These are phyloP conservation scores for Erpobdella octoculata DNA, from an alignment of 2,888 invertebrate genomes.

Conservation along the genomic window DNA sequence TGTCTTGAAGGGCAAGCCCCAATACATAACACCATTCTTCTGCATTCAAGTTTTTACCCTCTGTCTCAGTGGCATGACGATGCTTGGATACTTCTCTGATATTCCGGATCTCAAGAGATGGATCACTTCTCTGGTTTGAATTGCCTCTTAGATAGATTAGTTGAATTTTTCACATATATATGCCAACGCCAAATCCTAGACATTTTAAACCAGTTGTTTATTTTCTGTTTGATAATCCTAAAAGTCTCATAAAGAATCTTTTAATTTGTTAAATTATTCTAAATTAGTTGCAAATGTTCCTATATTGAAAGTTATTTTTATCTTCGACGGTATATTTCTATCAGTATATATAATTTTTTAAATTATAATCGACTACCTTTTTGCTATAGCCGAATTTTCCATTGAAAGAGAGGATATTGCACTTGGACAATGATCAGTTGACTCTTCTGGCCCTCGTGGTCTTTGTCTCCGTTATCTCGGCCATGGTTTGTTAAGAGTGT, in stretches of 20 bases:
- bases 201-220: too few species aligned
- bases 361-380: neutral
- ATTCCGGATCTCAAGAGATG: conserved; percentile 49
- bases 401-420: conserved; percentile 42
- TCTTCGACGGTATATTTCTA: neutral
- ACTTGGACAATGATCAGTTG: conserved; percentile 47
- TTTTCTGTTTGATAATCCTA: neutral
- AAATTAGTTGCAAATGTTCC: neutral
- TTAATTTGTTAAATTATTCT: neutral
- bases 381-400: conserved; percentile 40
- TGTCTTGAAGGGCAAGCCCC: conserved; percentile 60
- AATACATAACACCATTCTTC: conserved; percentile 79
- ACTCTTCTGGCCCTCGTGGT: conserved; percentile 45
- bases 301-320: conserved; percentile 3
- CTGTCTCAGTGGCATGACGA: conserved; percentile 62
- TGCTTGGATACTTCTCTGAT: conserved; percentile 51
- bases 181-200: too few species aligned
- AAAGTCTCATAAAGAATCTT: neutral
- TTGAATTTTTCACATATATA: neutral
- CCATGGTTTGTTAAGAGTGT: conserved; percentile 42
- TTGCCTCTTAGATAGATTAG: too few species aligned
- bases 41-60: conserved; percentile 82
- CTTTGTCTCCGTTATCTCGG: conserved; percentile 45
- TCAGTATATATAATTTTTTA: neutral
- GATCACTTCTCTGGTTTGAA: conserved; percentile 42